Conservation (phyloP, 2,113 vertebrate species). For the Oryzias javanicus region DNA sequence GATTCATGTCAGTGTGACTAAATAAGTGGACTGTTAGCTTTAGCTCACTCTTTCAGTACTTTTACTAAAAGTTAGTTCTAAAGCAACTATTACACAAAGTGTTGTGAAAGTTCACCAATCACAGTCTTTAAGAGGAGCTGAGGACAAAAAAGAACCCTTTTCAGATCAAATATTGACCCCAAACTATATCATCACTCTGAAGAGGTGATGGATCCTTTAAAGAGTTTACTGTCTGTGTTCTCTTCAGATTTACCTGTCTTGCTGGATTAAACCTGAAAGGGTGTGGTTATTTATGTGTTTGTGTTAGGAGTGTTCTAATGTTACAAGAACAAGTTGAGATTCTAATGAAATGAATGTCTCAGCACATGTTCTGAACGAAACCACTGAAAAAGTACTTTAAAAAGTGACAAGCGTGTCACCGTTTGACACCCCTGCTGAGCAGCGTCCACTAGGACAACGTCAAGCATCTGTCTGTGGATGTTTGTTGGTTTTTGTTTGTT, state of each 20-base stretch:
- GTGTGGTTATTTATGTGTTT: conserved; percentile 10
- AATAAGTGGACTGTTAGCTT: conserved; percentile 50
- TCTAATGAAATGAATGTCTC: conserved; percentile 33
- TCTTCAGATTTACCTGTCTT: conserved; percentile 32
- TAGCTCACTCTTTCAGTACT: conserved; percentile 29
- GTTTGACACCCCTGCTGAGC: conserved; percentile 34
- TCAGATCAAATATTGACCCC: conserved; percentile 2
- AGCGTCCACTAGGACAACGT: background rate
- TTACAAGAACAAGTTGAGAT: conserved; percentile 27
- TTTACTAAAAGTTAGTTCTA: conserved; percentile 11
- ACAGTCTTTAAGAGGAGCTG: conserved; percentile 30
- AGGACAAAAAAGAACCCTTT: conserved; percentile 9
- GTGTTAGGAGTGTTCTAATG: conserved; percentile 26
- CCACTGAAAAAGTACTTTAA: conserved; percentile 13
- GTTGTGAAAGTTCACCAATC: conserved; percentile 19
- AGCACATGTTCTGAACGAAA: background rate
- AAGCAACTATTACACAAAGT: conserved; percentile 11
- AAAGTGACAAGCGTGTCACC: conserved; percentile 21
- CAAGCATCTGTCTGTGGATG: conserved; percentile 5
- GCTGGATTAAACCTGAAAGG: conserved; percentile 15
- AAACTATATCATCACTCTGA: conserved; percentile 13
- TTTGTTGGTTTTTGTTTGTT: conserved; percentile 5
- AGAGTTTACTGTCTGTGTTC: background rate
- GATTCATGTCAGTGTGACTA: conserved; percentile 5
- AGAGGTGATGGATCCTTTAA: background rate